Evolutionary conservation across 30 jellyfish, hydroid and myxozoan genomes (phyloP).

Genomic region (Turritopsis rubra): DNA sequence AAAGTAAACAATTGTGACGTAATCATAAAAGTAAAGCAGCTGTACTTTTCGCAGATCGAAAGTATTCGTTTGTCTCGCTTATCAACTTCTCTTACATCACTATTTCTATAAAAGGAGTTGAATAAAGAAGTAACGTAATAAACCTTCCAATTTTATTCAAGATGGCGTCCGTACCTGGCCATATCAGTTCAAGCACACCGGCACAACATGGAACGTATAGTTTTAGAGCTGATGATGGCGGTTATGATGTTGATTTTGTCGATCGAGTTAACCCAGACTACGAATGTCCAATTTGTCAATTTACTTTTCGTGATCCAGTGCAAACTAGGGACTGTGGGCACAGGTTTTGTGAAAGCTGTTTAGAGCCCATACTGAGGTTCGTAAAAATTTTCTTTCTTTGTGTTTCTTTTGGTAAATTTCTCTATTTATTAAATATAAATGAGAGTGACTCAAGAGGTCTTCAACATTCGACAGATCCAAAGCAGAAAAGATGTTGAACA

Average conservation of each 20-base stretch:
- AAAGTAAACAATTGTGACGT: not conserved
- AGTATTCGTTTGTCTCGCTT: not conserved
- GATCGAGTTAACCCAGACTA: constrained; percentile 70
- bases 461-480: no score
- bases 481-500: no score
- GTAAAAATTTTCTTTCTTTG: not conserved
- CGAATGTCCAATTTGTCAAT: constrained; percentile 92
- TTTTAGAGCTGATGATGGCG: constrained; percentile 44
- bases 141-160: constrained; percentile 10
- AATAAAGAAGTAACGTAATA: not conserved
- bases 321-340: constrained; percentile 98
- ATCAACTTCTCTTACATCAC: not conserved
- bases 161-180: constrained; percentile 68
- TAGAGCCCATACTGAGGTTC: constrained; percentile 83
- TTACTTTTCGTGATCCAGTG: constrained; percentile 86
- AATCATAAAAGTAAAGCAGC: not conserved
- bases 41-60: not conserved
- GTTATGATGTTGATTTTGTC: constrained; percentile 88
- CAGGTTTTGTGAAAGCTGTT: constrained; percentile 81
- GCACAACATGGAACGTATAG: constrained; percentile 60
- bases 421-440: no score
- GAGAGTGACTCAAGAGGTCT: not conserved
- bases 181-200: constrained; percentile 45
- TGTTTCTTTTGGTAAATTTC: not conserved
- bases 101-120: not conserved